Percentiles rank a stretch among this genome's conserved stretches.
Evolutionary conservation across 2,888 invertebrate genomes (phyloP).

Genomic region (Plagodis pulveraria): DNA sequence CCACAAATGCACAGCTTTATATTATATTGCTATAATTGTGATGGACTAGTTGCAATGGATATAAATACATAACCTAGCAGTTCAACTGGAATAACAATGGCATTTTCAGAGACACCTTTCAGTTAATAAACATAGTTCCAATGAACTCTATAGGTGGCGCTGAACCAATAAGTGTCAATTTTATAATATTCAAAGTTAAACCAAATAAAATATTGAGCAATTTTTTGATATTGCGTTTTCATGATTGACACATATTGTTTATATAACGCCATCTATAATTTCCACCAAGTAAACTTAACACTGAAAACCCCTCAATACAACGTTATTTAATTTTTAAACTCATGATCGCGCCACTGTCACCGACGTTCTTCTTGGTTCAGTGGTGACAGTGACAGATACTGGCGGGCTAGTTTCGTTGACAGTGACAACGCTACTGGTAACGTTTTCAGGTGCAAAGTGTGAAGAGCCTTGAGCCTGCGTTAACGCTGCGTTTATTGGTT

Average conservation of each 20-base stretch:
- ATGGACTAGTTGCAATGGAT: slow-evolving; percentile 26
- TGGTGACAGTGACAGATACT: slow-evolving; percentile 40
- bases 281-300: no score
- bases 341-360: slow-evolving; percentile 52
- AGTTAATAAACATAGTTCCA: neutral
- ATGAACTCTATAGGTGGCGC: no score
- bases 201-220: no score
- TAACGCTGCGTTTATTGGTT: slow-evolving; percentile 68
- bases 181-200: no score
- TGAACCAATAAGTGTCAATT: no score
- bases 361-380: slow-evolving; percentile 51
- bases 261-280: no score
- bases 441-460: slow-evolving; percentile 25
- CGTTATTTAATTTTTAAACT: slow-evolving; percentile 27
- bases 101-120: no score
- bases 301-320: neutral
- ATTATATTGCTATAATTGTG: slow-evolving; percentile 6
- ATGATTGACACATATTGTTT: no score
- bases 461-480: slow-evolving; percentile 55
- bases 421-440: slow-evolving; percentile 20
- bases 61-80: slow-evolving; percentile 37
- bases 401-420: slow-evolving; percentile 11
- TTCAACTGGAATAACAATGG: slow-evolving; percentile 43
- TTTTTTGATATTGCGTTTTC: no score
- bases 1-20: slow-evolving; percentile 23